phyloP scores from a whole-genome alignment of 2,797 vertebrate species.

The Mycteria americana region DNA sequence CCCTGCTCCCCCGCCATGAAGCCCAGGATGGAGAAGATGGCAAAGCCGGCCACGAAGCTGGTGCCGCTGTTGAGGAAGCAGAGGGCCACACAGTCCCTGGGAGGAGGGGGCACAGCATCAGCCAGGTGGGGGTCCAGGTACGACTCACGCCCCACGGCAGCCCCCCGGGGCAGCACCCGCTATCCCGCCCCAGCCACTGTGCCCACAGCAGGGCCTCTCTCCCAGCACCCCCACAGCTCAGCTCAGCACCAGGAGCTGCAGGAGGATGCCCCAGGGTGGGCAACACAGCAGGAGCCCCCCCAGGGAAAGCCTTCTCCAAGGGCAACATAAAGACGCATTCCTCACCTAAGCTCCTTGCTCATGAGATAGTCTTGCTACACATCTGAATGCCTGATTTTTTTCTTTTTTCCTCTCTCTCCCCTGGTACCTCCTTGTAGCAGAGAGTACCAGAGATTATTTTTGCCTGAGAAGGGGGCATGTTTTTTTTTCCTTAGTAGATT shows the following conservation, averaged over 20 bases:
- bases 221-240: not conserved
- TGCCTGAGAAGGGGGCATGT: not conserved
- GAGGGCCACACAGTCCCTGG: constrained; percentile 86
- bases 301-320: not conserved
- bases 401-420: not conserved
- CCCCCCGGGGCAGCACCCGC: not conserved
- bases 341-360: not conserved
- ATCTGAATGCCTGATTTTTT: not conserved
- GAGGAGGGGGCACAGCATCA: not conserved
- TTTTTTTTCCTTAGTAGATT: not conserved
- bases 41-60: constrained; percentile 90
- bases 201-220: not conserved
- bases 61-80: constrained; percentile 90
- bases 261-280: not conserved
- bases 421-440: not conserved
- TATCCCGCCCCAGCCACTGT: not conserved
- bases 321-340: not conserved
- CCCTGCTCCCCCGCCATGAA: constrained; percentile 92
- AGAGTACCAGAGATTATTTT: not conserved
- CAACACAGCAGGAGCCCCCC: not conserved
- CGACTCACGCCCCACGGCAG: not conserved
- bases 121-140: not conserved
- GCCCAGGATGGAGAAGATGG: constrained; percentile 93
- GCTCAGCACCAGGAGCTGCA: not conserved
- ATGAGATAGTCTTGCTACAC: not conserved